A percentile compares a stretch with the other conserved stretches of the same genome.
phyloP scores from a whole-genome alignment of 92 coral and sea anemone species.

The Isaurus tuberculatus region DNA sequence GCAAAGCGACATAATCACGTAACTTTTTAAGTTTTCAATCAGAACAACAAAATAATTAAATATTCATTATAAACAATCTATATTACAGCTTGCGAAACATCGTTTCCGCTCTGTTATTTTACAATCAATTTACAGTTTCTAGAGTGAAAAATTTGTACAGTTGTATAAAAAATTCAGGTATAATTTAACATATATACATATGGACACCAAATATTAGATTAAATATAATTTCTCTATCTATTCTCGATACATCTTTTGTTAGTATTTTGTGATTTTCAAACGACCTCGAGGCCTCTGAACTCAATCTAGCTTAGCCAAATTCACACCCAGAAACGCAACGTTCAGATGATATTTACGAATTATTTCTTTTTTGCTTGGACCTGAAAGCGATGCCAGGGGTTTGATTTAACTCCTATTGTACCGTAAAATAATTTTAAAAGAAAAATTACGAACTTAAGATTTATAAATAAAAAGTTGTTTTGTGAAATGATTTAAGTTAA shows the following conservation, averaged over 20 bases:
- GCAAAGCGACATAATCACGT: slow-evolving; percentile 26
- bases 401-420: neutral
- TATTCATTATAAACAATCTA: slow-evolving; percentile 46
- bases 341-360: neutral
- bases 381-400: neutral
- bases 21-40: slow-evolving; percentile 27
- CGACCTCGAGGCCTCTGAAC: neutral
- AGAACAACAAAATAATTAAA: slow-evolving; percentile 39
- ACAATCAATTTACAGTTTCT: slow-evolving; percentile 20
- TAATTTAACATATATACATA: slow-evolving; percentile 25
- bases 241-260: slow-evolving; percentile 15
- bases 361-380: neutral
- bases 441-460: neutral
- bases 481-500: slow-evolving; percentile 5
- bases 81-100: slow-evolving; percentile 42
- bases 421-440: neutral
- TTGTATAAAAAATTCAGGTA: slow-evolving; percentile 8
- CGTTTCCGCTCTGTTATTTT: slow-evolving; percentile 32
- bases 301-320: neutral
- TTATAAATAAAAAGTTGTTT: neutral
- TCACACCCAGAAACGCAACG: neutral
- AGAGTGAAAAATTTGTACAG: neutral
- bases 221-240: slow-evolving; percentile 27
- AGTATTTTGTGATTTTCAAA: neutral
- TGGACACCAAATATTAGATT: slow-evolving; percentile 16